Conservation (phyloP, 2,113 vertebrate species). For the Saccopteryx leptura region DNA sequence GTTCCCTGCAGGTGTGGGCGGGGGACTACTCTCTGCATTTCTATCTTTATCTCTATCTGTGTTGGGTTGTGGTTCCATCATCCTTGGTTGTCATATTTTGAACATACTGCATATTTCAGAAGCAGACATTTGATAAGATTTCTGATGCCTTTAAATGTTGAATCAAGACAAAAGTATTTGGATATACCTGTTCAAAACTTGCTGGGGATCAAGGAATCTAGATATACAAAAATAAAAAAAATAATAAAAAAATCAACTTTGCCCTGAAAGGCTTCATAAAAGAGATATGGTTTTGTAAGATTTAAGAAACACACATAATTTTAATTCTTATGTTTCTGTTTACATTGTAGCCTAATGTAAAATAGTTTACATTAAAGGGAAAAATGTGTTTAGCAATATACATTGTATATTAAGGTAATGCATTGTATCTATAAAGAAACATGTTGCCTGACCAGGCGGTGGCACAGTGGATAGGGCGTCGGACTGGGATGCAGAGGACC, state of each 20-base stretch:
- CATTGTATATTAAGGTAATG: neutral
- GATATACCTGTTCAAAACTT: too few species aligned
- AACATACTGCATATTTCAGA: slow-evolving; percentile 12
- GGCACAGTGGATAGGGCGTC: too few species aligned
- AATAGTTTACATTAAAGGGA: neutral
- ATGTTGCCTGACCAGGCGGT: too few species aligned
- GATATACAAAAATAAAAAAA: neutral
- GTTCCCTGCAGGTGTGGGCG: too few species aligned
- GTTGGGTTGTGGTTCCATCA: neutral
- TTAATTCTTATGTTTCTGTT: slow-evolving; percentile 33
- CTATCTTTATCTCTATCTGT: neutral
- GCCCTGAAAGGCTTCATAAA: neutral
- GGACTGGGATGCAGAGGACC: too few species aligned
- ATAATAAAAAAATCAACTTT: neutral
- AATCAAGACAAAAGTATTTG: slow-evolving; percentile 27
- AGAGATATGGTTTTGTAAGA: neutral
- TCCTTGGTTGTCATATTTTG: slow-evolving; percentile 28
- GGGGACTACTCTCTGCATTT: neutral
- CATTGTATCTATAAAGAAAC: neutral
- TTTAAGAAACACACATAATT: neutral
- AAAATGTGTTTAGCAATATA: neutral
- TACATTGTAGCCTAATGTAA: neutral
- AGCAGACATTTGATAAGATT: neutral
- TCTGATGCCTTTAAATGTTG: slow-evolving; percentile 27
- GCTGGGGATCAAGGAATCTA: neutral